phyloP scores from a whole-genome alignment of 2,888 invertebrate species.

The Patella ulyssiponensis region DNA sequence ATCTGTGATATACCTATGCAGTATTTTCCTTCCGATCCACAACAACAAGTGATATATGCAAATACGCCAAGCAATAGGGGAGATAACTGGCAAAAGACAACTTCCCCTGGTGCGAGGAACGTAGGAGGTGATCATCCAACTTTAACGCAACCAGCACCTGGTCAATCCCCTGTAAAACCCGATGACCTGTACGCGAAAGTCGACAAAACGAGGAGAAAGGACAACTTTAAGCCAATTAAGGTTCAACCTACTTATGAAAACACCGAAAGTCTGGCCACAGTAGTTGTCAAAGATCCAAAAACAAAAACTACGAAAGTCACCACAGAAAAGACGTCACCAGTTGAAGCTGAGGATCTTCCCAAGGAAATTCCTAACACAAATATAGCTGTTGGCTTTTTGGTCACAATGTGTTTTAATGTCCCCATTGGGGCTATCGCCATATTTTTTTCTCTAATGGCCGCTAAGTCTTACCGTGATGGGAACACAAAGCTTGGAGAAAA shows the following conservation, averaged over 20 bases:
- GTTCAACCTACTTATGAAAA: conserved; percentile 5
- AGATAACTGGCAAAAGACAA: conserved; percentile 2
- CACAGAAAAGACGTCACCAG: neutral
- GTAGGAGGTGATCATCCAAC: neutral
- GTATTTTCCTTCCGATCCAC: neutral
- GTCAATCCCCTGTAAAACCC: neutral
- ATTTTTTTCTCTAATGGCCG: conserved; percentile 49
- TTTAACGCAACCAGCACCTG: neutral
- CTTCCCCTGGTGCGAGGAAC: neutral
- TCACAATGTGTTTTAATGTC: conserved; percentile 50
- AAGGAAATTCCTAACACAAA: conserved; percentile 44
- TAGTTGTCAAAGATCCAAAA: neutral
- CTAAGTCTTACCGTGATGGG: conserved; percentile 46
- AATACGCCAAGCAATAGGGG: conserved; percentile 10
- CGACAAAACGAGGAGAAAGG: conserved; percentile 4
- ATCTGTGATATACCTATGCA: conserved; percentile 12
- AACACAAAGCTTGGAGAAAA: conserved; percentile 38
- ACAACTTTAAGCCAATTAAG: neutral
- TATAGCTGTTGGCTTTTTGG: conserved; percentile 47
- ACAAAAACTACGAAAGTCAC: neutral
- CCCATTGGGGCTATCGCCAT: conserved; percentile 48
- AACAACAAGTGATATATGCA: conserved; percentile 7
- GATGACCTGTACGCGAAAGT: neutral
- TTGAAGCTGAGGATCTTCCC: neutral
- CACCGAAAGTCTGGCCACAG: neutral